Conservation (phyloP, 2,797 vertebrate genomes). For the Poeciliopsis infans region DNA sequence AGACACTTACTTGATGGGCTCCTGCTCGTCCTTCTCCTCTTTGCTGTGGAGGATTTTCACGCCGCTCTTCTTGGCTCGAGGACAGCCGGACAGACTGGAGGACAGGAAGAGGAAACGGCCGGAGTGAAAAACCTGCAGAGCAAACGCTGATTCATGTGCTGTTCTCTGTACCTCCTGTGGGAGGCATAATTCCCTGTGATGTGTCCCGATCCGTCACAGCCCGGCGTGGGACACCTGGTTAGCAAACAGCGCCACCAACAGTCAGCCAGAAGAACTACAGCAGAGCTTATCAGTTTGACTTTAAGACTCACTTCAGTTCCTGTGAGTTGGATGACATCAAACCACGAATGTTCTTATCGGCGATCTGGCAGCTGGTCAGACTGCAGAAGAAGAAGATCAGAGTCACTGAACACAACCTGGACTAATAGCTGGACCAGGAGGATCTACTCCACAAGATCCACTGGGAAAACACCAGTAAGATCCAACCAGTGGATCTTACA, state of each 20-base stretch:
- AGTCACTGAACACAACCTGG: background rate
- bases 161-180: conserved; percentile 88
- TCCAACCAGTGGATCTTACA: background rate
- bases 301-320: conserved; percentile 92
- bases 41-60: conserved; percentile 98
- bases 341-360: conserved; percentile 94
- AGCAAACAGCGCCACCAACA: conserved; percentile 2
- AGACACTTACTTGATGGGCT: conserved; percentile 91
- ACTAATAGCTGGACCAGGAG: background rate
- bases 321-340: conserved; percentile 95
- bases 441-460: background rate
- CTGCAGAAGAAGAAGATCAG: conserved; percentile 79
- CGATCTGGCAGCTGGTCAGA: conserved; percentile 95
- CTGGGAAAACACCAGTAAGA: background rate
- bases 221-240: conserved; percentile 93
- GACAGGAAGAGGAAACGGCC: conserved; percentile 5
- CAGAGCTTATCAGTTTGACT: background rate
- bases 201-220: conserved; percentile 97
- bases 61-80: conserved; percentile 95
- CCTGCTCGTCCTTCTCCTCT: conserved; percentile 98
- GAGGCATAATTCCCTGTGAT: conserved; percentile 99
- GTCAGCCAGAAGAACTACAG: background rate
- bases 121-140: background rate
- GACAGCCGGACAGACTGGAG: conserved; percentile 94
- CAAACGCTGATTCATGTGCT: background rate